These are phyloP conservation scores for Protobothrops mucrosquamatus DNA, from an alignment of 2,113 vertebrate species.

Conservation along the genomic window DNA sequence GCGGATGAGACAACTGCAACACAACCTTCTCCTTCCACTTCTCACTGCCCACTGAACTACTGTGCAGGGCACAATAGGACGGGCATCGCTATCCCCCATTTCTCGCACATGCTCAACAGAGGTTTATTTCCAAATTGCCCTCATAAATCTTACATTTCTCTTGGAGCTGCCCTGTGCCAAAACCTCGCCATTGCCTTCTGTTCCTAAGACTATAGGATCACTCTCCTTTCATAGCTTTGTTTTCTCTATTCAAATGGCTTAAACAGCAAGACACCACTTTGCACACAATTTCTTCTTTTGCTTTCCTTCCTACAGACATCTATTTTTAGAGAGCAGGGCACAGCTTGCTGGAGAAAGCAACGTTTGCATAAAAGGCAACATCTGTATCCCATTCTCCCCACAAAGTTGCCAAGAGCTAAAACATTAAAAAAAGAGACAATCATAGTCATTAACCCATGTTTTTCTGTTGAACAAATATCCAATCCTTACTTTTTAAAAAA, in stretches of 20 bases:
- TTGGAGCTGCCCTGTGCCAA: background rate
- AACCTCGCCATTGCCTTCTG: background rate
- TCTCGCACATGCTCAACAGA: no score
- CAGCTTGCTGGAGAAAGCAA: background rate
- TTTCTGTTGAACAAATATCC: background rate
- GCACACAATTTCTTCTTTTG: background rate
- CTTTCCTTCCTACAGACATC: rapidly evolving
- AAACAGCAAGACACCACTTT: background rate
- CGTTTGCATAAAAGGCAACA: background rate
- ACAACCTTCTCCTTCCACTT: no score
- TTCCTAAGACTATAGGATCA: background rate
- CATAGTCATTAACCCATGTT: background rate
- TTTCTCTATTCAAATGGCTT: background rate
- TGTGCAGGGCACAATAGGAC: no score
- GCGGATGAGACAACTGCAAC: no score
- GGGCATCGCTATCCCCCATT: no score
- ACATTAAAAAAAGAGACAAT: background rate
- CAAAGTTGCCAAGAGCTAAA: background rate
- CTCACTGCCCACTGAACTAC: no score
- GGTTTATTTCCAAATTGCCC: no score
- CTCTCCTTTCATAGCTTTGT: background rate
- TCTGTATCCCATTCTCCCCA: background rate
- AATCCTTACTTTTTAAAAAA: background rate
- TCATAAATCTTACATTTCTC: no score
- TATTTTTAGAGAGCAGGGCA: background rate